Base-by-base conservation (phyloP, 2,888 invertebrate species). In the Podotricha telesiphe region DNA sequence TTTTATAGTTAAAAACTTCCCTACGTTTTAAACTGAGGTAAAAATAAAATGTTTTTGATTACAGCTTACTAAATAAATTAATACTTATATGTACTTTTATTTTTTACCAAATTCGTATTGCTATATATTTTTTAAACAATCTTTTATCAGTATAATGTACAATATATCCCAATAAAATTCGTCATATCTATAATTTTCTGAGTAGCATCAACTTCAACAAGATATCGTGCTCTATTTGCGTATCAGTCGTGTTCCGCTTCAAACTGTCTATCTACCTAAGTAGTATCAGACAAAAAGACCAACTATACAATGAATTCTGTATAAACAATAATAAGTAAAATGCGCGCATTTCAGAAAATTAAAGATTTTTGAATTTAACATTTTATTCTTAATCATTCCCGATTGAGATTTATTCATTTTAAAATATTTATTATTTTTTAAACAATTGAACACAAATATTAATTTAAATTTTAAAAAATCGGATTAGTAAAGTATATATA, bases 171-270 rank as follows among this genome's bases (percentile, higher is more conserved):
- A 55, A 19, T 17, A 45, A 0, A 59, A 45, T 15, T 59, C 17
- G n/a, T 78, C 79, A 77, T 81, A 75, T 77, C 78, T 79, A 85
- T 86, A 83, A 82, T 84, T 86, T 86, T 85, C 86, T 83, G 85
- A 80, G 80, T 80, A 81, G 81, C 81, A 80, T 80, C 76, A 73
- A 78, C 77, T 77, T 80, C 79, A 78, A 83, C 80, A 80, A 77
- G 78, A 77, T 83, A 84, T 85, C 82, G 75, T 81, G 81, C 75
- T 80, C 81, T 81, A 88, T 89, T 86, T 87, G 82, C 88, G 88
- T 91, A 84, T 86, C 82, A 83, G 79, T 78, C 80, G 75, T 80
- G 82, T 82, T 81, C 73, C 74, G 75, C 72, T 68, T 66, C 58
- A 58, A 59, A 28, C 71, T 70, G 68, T 68, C 61, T 59, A 59